Percentiles rank a stretch among this genome's conserved stretches.
Conservation (phyloP, 2,797 vertebrate species). For the Tokudaia muenninki region DNA sequence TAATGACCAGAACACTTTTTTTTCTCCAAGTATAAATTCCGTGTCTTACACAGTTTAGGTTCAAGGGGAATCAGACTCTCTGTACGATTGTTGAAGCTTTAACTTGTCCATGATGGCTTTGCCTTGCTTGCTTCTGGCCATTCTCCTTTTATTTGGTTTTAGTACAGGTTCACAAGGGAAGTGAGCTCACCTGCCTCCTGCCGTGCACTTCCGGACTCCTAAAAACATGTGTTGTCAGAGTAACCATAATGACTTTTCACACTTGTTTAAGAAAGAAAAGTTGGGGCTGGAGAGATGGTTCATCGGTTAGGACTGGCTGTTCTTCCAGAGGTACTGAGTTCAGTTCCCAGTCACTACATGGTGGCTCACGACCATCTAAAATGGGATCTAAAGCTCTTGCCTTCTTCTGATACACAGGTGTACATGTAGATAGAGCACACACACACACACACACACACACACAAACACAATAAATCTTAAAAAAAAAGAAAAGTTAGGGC, state of each 20-base stretch:
- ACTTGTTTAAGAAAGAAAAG: neutral
- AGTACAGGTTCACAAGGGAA: neutral
- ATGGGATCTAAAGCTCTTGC: neutral
- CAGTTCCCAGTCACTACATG: neutral
- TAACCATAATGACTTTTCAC: neutral
- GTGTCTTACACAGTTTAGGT: constrained; percentile 29
- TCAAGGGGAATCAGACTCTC: neutral
- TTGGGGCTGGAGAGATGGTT: neutral
- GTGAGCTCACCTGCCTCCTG: neutral
- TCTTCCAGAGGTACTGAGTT: neutral
- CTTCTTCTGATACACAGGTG: neutral
- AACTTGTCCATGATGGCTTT: neutral
- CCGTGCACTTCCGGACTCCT: neutral
- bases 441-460: too few species aligned
- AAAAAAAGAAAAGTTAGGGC: neutral
- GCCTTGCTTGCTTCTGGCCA: neutral
- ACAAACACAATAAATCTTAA: too few species aligned
- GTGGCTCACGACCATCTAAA: neutral
- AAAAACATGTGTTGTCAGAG: neutral
- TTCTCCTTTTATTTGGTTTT: neutral
- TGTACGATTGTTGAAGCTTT: neutral
- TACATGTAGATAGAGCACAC: neutral
- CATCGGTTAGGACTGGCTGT: neutral
- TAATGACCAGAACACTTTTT: neutral
- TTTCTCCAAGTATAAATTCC: neutral